A percentile compares a stretch with the other conserved stretches of the same genome.
phyloP scores from a whole-genome alignment of 1,140 invertebrate genomes.

The Pygmarrhopalites habei region DNA sequence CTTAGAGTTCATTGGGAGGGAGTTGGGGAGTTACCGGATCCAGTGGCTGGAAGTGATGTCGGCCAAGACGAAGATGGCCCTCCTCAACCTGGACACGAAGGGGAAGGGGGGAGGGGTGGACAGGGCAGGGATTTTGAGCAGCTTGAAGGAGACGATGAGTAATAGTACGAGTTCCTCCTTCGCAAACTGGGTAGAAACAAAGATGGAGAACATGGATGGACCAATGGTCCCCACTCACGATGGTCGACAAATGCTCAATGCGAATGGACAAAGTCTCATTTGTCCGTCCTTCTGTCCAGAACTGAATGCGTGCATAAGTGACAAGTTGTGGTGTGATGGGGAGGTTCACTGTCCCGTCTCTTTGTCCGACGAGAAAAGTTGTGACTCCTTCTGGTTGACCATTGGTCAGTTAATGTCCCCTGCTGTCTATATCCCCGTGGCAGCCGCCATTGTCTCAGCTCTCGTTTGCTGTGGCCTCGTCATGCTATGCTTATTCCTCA shows the following conservation, averaged over 20 bases:
- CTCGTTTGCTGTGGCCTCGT: constrained; percentile 35
- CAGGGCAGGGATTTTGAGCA: no score
- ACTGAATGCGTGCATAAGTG: constrained; percentile 77
- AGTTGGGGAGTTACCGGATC: constrained; percentile 59
- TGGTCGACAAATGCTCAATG: background rate
- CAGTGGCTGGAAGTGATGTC: constrained; percentile 61
- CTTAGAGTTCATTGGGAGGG: constrained; percentile 64
- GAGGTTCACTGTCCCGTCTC: constrained; percentile 33
- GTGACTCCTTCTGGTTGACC: constrained; percentile 39
- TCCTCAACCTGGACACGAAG: constrained; percentile 7
- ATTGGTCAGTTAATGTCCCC: constrained; percentile 38
- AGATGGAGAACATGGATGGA: background rate
- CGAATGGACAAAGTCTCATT: constrained; percentile 4
- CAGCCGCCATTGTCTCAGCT: constrained; percentile 32
- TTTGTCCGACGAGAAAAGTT: constrained; percentile 32
- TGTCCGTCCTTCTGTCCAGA: constrained; percentile 73
- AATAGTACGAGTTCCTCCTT: background rate
- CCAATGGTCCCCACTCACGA: background rate
- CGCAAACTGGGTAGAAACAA: background rate
- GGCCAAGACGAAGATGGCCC: constrained; percentile 31
- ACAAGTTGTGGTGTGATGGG: constrained; percentile 79
- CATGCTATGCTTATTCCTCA: constrained; percentile 29
- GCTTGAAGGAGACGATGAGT: no score
- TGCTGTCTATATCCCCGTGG: constrained; percentile 34
- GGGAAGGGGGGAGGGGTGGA: background rate